A percentile compares a stretch with the other conserved stretches of the same genome.
Conservation (phyloP, 2,797 vertebrate genomes). For the Hemitrygon akajei region DNA sequence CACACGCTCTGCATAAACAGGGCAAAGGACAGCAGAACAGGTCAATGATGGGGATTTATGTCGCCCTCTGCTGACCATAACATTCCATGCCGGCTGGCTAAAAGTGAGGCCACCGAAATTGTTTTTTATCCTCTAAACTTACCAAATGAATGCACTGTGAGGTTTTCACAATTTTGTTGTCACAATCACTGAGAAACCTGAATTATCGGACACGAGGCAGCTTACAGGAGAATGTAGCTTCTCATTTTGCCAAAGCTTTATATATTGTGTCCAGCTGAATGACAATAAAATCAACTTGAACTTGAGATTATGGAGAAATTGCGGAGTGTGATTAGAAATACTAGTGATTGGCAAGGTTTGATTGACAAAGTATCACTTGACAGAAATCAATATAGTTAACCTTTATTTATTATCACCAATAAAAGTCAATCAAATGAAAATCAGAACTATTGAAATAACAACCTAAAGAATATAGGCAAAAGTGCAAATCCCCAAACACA, state of each 20-base stretch:
- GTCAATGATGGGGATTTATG: neutral
- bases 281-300: too few species aligned
- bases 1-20: neutral
- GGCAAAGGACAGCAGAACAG: neutral
- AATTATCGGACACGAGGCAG: neutral
- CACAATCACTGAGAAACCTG: neutral
- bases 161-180: neutral
- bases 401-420: neutral
- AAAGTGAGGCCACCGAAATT: neutral
- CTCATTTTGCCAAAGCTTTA: neutral
- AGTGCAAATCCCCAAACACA: neutral
- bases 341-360: neutral
- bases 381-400: neutral
- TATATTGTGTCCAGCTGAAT: too few species aligned
- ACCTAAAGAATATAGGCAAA: neutral
- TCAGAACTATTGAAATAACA: neutral
- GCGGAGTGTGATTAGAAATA: neutral
- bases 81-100: too few species aligned
- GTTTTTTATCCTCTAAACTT: neutral
- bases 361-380: neutral
- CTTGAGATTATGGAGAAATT: too few species aligned
- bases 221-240: neutral
- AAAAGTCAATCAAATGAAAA: neutral
- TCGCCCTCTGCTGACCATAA: constrained; percentile 10
- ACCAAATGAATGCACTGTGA: neutral